A percentile compares a stretch with the other conserved stretches of the same genome.
phyloP scores from a whole-genome alignment of 30 jellyfish, hydroid and myxozoan genomes.

The Haliclystus octoradiatus region DNA sequence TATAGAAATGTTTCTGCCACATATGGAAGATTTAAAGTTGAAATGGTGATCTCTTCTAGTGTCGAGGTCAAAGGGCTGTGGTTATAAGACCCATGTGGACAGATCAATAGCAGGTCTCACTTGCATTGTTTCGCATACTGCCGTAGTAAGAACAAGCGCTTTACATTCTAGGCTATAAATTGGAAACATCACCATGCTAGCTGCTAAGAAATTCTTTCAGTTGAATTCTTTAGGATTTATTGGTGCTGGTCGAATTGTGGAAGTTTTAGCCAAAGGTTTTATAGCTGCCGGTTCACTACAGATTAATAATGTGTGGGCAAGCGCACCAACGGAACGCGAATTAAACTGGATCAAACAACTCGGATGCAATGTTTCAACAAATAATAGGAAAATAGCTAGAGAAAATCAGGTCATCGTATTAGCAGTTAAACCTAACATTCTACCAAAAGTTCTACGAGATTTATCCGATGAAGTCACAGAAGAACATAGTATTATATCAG shows the following conservation, averaged over 20 bases:
- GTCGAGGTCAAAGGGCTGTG: too few species aligned
- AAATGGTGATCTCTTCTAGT: too few species aligned
- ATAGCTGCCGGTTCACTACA: slow-evolving; percentile 61
- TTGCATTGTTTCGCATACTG: too few species aligned
- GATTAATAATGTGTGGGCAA: slow-evolving; percentile 58
- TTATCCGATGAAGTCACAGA: slow-evolving; percentile 41
- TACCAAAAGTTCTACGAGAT: slow-evolving; percentile 37
- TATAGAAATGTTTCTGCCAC: too few species aligned
- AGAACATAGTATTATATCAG: slow-evolving; percentile 46
- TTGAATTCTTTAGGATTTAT: slow-evolving; percentile 37
- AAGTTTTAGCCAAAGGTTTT: slow-evolving; percentile 55
- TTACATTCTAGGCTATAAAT: too few species aligned
- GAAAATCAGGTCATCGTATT: slow-evolving; percentile 23
- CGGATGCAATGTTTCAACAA: slow-evolving; percentile 52
- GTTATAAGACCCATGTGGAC: too few species aligned
- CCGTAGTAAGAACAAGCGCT: too few species aligned
- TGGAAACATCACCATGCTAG: too few species aligned
- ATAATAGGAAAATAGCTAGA: slow-evolving; percentile 23
- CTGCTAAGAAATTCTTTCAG: slow-evolving; percentile 13
- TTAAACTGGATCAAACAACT: slow-evolving; percentile 60
- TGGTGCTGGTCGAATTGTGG: slow-evolving; percentile 73
- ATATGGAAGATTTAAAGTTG: too few species aligned
- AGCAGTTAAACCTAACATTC: slow-evolving; percentile 61
- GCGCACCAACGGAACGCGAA: slow-evolving; percentile 61
- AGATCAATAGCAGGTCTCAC: too few species aligned